Conservation (phyloP, 1,140 invertebrate genomes). For the Diploscapter pachys region DNA sequence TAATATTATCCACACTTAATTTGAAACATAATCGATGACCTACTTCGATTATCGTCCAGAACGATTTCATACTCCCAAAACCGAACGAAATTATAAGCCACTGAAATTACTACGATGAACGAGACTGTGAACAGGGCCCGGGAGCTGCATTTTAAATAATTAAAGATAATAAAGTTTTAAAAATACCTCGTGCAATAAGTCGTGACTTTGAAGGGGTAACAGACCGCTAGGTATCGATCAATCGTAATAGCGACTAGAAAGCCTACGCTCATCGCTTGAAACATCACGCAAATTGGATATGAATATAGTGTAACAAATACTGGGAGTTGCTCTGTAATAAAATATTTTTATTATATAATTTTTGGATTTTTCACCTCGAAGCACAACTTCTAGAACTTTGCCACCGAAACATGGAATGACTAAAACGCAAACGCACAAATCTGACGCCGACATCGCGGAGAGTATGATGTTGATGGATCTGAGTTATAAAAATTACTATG, state of each 20-base stretch:
- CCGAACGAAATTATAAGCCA: conserved; percentile 54
- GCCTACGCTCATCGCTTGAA: conserved; percentile 54
- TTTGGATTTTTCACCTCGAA: conserved; percentile 39
- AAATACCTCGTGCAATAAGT: conserved; percentile 51
- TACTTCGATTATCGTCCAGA: not conserved
- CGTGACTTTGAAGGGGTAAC: conserved; percentile 53
- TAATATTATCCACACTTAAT: not conserved
- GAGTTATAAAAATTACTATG: not conserved
- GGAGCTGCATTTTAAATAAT: conserved; percentile 30
- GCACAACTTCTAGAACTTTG: conserved; percentile 44
- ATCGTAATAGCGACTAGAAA: conserved; percentile 84
- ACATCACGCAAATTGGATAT: conserved; percentile 55
- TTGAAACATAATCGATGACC: not conserved
- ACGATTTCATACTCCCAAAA: conserved; percentile 53
- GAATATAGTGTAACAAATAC: conserved; percentile 46
- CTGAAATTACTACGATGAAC: conserved; percentile 49
- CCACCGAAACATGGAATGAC: conserved; percentile 55
- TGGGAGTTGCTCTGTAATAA: conserved; percentile 37
- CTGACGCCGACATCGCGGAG: conserved; percentile 29
- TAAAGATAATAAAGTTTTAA: conserved; percentile 2
- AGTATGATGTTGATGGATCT: conserved; percentile 52
- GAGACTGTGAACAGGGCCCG: conserved; percentile 49
- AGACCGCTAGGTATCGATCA: conserved; percentile 77
- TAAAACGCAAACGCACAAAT: conserved; percentile 47
- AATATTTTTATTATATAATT: conserved; percentile 19